Evolutionary conservation across 2,113 vertebrate genomes (phyloP), one percentile per base, ranked within the genome.

Genomic region (Hippolais icterina): DNA sequence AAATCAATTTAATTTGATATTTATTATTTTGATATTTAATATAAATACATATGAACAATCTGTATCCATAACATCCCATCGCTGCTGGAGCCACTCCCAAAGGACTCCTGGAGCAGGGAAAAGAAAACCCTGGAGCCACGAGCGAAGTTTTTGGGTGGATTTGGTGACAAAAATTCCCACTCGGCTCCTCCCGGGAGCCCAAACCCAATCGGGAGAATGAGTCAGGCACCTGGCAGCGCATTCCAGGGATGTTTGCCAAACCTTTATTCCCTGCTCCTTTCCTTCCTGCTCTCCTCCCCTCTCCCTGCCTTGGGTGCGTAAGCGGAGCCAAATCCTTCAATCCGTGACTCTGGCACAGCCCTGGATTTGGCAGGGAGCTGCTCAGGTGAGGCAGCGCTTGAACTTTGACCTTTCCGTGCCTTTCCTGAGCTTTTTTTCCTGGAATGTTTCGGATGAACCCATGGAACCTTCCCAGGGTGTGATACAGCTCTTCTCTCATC

Each of bases 261-360:
- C 17, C 57, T 79, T 65, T 17, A 33, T 59, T 85, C 78, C 50
- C 8, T 20, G 68, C 23, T 66, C 44, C 37, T 65, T 56, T 68
- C 50, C 72, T 84, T 69, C 76, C 83, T 72, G 2, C 0, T 22
- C 81, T 61, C 78, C 92, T 53, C 27, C 76, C 42, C 24, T 24
- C 24, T 74, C 87, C 77, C 87, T 11, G 0, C 95, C 89, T 96
- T 33, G 5, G 14, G 2, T 83, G 92, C 90, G 94, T 76, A 97
- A 90, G 75, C 49, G 3, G 49, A 79, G 76, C 70, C 88, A 79
- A 90, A 75, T 46, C 50, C 75, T 39, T 50, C 56, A 42, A 64
- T 35, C 61, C 69, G 5, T 33, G 72, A 28, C 57, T 69, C 75
- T 87, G 79, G 72, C 89, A 70, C 83, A 46, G 89, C 56, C 63